Base-by-base conservation (phyloP, 2,797 vertebrate species). In the Tauraco hartlaubi region DNA sequence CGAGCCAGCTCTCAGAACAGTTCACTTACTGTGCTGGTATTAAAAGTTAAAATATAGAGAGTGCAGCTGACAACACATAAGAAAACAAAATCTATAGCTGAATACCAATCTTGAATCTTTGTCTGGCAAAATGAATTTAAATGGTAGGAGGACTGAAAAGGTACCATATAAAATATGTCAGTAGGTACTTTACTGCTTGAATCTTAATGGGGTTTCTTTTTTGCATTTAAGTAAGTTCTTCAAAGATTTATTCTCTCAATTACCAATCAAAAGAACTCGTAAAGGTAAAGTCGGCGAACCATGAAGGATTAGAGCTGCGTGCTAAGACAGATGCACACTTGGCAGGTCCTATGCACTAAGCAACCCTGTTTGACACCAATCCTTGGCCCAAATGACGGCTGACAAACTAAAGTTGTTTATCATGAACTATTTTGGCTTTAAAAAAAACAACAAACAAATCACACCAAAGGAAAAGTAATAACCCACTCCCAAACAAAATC, bases 161-260 rank as follows among this genome's bases (percentile, higher is more conserved):
- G 92, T 49, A 76, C 59, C 52, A 69, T 49, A 95, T 88, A 94
- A 97, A 97, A 96, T 90, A 93, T 17, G 55, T 68, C 76, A 79
- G 78, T 52, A 90, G 66, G 64, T 74, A 92, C 89, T 97, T 97
- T 94, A 94, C 95, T 90, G 67, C 79, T 73, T 69, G 90, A 98
- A 95, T 94, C 83, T 94, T 97, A 90, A 91, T 88, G 31, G 63
- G 13, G 37, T 83, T 90, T 92, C 88, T 84, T 95, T 87, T 96
- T 93, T 94, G 89, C 94, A 92, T 94, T 97, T 94, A 89, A 96
- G 71, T 87, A 97, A 95, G 81, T 96, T 97, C 96, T 97, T 93
- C 88, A 86, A 96, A 97, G 95, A 98, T 98, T 98, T 98, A 97
- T 97, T 96, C 74, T 97, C 95, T 97, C 96, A 97, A 96, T 98